phyloP scores from a whole-genome alignment of 1,140 invertebrate genomes.

The Temnothorax longispinosus region DNA sequence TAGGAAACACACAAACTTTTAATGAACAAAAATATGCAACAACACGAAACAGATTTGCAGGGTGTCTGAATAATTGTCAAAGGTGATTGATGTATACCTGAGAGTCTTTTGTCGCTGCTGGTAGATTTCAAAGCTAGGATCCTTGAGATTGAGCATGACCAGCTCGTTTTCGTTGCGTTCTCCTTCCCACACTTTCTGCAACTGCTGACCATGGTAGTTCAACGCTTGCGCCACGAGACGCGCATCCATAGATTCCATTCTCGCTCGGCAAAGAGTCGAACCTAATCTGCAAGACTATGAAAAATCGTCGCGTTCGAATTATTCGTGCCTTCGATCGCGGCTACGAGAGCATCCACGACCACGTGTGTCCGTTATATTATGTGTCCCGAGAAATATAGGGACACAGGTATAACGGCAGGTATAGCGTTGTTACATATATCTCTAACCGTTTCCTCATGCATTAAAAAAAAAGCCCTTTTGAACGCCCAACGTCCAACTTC shows the following conservation, averaged over 20 bases:
- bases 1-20: neutral
- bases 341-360: conserved; percentile 31
- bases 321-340: conserved; percentile 15
- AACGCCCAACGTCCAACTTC: conserved; percentile 26
- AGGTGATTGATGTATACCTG: conserved; percentile 77
- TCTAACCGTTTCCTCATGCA: conserved; percentile 53
- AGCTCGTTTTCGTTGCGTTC: conserved; percentile 92
- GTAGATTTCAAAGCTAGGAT: conserved; percentile 91
- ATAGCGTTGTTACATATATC: neutral
- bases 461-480: conserved; percentile 26
- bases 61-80: neutral
- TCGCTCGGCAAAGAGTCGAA: conserved; percentile 67
- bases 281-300: conserved; percentile 82
- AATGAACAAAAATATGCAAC: neutral
- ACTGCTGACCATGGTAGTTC: conserved; percentile 93
- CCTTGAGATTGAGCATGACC: conserved; percentile 88
- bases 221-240: conserved; percentile 90
- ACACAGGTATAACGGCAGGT: neutral
- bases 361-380: conserved; percentile 17
- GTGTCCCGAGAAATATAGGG: neutral
- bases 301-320: conserved; percentile 76
- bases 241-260: conserved; percentile 87
- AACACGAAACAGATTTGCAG: neutral
- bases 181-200: conserved; percentile 94
- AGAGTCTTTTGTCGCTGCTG: conserved; percentile 90